phyloP scores from a whole-genome alignment of 1,140 invertebrate species.

The Calephelis nemesis region DNA sequence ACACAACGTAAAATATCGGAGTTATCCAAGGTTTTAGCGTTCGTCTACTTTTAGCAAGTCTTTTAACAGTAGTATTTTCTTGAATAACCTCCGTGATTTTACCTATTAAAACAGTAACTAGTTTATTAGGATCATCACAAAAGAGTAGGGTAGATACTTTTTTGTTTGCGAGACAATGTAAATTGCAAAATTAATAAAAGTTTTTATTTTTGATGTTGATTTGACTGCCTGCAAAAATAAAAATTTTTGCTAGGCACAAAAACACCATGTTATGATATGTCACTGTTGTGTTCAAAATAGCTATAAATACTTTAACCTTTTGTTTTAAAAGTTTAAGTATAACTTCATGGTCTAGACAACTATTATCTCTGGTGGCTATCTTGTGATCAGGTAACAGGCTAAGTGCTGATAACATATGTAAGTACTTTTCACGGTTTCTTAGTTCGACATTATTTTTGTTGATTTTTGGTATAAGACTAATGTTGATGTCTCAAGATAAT shows the following conservation, averaged over 20 bases:
- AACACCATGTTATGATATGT: neutral
- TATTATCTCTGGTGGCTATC: neutral
- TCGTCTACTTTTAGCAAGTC: neutral
- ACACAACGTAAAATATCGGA: too few relatives aligned
- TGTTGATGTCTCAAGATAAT: slow-evolving; percentile 20
- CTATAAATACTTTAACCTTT: neutral
- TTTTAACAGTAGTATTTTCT: neutral
- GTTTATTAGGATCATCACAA: neutral
- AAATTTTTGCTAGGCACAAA: neutral
- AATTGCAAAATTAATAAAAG: neutral
- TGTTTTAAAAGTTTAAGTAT: neutral
- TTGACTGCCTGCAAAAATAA: too few relatives aligned
- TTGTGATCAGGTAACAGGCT: neutral
- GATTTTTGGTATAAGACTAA: too few relatives aligned
- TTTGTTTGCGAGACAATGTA: neutral
- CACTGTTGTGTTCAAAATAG: neutral
- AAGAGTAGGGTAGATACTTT: neutral
- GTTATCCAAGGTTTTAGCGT: neutral
- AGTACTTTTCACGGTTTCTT: neutral
- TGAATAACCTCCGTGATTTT: neutral
- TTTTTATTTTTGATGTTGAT: too few relatives aligned
- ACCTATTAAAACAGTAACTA: neutral
- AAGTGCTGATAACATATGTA: neutral
- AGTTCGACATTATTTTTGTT: neutral
- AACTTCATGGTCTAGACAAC: neutral